phyloP scores from a whole-genome alignment of 1,140 invertebrate genomes.

The Caenorhabditis remanei region DNA sequence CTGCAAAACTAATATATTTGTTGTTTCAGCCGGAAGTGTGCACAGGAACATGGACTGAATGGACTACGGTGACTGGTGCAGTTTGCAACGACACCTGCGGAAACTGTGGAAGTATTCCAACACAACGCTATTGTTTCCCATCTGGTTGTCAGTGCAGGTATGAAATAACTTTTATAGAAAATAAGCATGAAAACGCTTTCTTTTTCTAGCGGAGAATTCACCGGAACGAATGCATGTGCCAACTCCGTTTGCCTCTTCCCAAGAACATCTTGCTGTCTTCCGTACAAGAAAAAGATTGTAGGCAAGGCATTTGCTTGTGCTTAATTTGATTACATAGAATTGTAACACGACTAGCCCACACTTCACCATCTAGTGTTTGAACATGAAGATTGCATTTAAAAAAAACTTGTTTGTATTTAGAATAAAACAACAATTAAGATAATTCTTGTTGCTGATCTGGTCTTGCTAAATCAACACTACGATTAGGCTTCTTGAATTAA shows the following conservation, averaged over 20 bases:
- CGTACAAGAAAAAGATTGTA: constrained; percentile 55
- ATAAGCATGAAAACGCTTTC: background rate
- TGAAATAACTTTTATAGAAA: background rate
- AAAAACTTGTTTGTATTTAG: constrained; percentile 14
- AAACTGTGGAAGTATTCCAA: constrained; percentile 32
- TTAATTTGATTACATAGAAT: constrained; percentile 21
- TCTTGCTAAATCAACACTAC: too few species aligned
- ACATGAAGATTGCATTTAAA: constrained; percentile 54
- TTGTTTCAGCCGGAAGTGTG: constrained; percentile 29
- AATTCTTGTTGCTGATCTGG: background rate
- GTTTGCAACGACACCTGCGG: constrained; percentile 45
- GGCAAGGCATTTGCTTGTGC: constrained; percentile 45
- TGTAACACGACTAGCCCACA: constrained; percentile 15
- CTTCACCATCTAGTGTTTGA: constrained; percentile 54
- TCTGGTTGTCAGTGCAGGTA: constrained; percentile 45
- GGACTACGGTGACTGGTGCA: background rate
- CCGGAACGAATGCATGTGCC: constrained; percentile 12
- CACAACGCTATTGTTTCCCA: constrained; percentile 20
- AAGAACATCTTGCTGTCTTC: constrained; percentile 53
- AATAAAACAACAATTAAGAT: background rate
- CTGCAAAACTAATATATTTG: background rate
- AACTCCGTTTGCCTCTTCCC: constrained; percentile 56
- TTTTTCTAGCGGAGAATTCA: constrained; percentile 57
- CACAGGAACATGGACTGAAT: constrained; percentile 37
- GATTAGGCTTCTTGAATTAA: too few species aligned